Percentiles rank a stretch among this genome's conserved stretches.
phyloP scores from a whole-genome alignment of 2,797 vertebrate species.

The Falco berigora region DNA sequence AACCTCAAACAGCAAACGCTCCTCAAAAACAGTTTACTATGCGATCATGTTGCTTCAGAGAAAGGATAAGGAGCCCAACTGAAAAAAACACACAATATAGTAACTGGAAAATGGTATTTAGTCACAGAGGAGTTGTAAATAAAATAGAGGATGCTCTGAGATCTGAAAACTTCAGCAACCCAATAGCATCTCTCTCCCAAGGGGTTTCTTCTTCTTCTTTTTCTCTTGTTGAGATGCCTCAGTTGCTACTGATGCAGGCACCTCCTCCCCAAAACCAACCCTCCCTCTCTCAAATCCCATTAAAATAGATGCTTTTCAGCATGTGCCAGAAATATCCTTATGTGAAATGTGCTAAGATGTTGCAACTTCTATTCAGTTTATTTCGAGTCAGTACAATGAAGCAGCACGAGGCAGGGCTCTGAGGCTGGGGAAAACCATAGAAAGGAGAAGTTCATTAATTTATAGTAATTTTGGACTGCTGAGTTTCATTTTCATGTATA shows the following conservation, averaged over 20 bases:
- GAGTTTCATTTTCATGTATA: not conserved
- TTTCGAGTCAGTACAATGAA: not conserved
- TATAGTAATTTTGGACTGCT: not conserved
- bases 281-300: not conserved
- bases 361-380: not conserved
- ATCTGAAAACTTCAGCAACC: not conserved
- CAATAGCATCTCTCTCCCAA: not conserved
- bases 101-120: not conserved
- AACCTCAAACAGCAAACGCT: constrained; percentile 50
- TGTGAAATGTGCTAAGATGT: not conserved
- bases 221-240: not conserved
- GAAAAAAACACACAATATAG: not conserved
- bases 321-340: not conserved
- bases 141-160: not conserved
- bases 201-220: not conserved
- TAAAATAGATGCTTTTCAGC: not conserved
- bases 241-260: not conserved
- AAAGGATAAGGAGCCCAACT: not conserved
- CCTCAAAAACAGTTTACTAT: constrained; percentile 30
- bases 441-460: not conserved
- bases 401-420: not conserved
- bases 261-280: not conserved
- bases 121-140: constrained; percentile 1
- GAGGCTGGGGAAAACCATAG: not conserved
- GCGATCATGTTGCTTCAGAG: not conserved